Evolutionary conservation across 2,113 vertebrate species (phyloP).

Genomic region (Tautogolabrus adspersus): DNA sequence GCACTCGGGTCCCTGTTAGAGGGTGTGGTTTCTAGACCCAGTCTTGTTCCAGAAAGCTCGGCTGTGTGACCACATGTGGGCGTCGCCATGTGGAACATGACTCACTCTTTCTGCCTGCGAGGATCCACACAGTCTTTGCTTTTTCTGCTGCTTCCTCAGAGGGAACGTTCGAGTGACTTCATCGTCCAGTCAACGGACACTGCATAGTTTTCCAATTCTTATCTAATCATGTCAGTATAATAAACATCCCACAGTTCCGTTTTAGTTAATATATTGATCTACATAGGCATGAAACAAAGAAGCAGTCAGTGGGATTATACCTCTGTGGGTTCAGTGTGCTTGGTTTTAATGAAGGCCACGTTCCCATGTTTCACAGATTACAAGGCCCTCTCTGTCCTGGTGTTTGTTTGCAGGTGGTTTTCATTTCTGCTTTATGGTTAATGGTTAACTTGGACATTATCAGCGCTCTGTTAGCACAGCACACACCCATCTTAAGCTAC

Average conservation of each 20-base stretch:
- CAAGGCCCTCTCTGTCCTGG: slow-evolving; percentile 21
- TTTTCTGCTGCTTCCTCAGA: slow-evolving; percentile 22
- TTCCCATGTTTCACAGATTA: slow-evolving; percentile 19
- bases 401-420: slow-evolving; percentile 14
- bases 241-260: slow-evolving; percentile 23
- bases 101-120: slow-evolving; percentile 74
- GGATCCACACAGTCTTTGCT: slow-evolving; percentile 35
- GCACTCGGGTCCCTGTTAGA: slow-evolving; percentile 15
- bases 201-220: neutral
- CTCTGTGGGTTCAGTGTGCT: neutral
- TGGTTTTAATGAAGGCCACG: neutral
- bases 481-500: neutral
- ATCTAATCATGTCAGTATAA: slow-evolving; percentile 26
- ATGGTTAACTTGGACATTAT: slow-evolving; percentile 63
- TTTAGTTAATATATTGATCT: slow-evolving; percentile 54
- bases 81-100: slow-evolving; percentile 58
- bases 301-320: neutral
- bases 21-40: slow-evolving; percentile 59
- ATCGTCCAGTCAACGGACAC: slow-evolving; percentile 4
- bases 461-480: neutral
- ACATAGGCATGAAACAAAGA: slow-evolving; percentile 15
- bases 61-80: slow-evolving; percentile 44
- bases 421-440: slow-evolving; percentile 53
- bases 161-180: slow-evolving; percentile 39
- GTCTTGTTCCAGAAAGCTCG: slow-evolving; percentile 4